Evolutionary conservation across 2,888 invertebrate species (phyloP).

Genomic region (Andrena dorsata): DNA sequence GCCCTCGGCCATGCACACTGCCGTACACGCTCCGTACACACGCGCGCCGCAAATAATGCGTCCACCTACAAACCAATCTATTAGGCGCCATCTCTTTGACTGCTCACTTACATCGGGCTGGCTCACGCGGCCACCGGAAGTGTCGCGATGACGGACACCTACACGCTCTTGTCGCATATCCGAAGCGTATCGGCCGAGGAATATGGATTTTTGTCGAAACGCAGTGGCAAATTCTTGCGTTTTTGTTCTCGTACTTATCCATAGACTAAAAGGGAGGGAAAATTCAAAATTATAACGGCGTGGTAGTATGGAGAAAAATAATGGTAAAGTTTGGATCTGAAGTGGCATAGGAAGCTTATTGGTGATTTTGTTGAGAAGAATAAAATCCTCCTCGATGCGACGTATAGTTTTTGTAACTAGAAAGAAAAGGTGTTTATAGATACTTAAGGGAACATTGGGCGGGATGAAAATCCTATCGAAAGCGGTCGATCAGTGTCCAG

Average conservation of each 20-base stretch:
- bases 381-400: too few species aligned
- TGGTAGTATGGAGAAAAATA: too few species aligned
- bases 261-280: background rate
- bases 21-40: slow-evolving; percentile 47
- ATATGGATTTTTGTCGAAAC: slow-evolving; percentile 18
- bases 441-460: background rate
- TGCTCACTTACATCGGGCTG: slow-evolving; percentile 83
- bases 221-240: background rate
- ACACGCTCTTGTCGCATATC: slow-evolving; percentile 70
- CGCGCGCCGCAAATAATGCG: slow-evolving; percentile 80
- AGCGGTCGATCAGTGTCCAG: background rate
- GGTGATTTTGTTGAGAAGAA: background rate
- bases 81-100: slow-evolving; percentile 85
- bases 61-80: slow-evolving; percentile 85
- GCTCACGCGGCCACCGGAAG: slow-evolving; percentile 78
- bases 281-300: background rate
- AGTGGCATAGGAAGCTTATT: too few species aligned
- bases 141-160: slow-evolving; percentile 79
- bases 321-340: too few species aligned
- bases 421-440: background rate
- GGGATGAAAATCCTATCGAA: background rate
- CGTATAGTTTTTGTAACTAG: too few species aligned
- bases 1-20: slow-evolving; percentile 74
- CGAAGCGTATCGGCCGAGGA: slow-evolving; percentile 47
- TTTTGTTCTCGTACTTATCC: too few species aligned